phyloP scores from a whole-genome alignment of 35 echinoderm and acorn worm genomes.

The Acanthaster planci region DNA sequence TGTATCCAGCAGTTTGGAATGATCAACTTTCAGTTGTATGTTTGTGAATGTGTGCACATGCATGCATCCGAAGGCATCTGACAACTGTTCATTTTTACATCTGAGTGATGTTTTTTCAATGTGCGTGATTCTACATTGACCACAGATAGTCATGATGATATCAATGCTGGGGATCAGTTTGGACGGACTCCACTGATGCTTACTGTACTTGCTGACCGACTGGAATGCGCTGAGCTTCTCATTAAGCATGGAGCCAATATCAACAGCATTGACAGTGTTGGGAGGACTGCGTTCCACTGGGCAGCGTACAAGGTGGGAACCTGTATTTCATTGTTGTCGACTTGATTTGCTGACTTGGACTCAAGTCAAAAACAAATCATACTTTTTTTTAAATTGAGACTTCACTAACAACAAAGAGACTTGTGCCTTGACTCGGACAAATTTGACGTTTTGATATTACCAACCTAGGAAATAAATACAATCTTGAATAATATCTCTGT shows the following conservation, averaged over 20 bases:
- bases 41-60: too few relatives aligned
- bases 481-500: too few relatives aligned
- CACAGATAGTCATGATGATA: constrained; percentile 52
- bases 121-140: background rate
- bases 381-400: too few relatives aligned
- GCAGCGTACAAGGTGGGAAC: constrained; percentile 85
- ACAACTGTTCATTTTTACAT: background rate
- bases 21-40: too few relatives aligned
- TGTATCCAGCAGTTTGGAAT: too few relatives aligned
- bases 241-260: constrained; percentile 88
- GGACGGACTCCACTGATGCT: constrained; percentile 92
- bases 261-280: constrained; percentile 72
- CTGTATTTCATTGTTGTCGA: background rate
- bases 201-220: constrained; percentile 81
- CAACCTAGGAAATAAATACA: too few relatives aligned
- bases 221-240: constrained; percentile 90
- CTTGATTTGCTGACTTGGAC: too few relatives aligned
- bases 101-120: background rate
- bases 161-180: constrained; percentile 80
- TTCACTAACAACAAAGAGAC: too few relatives aligned
- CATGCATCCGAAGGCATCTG: background rate
- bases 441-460: too few relatives aligned
- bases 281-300: constrained; percentile 95
- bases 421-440: too few relatives aligned
- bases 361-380: too few relatives aligned